Percentiles rank a stretch among this genome's conserved stretches.
These are phyloP conservation scores for Hippopotamus amphibius DNA, from an alignment of 2,113 vertebrate species.

Conservation along the genomic window DNA sequence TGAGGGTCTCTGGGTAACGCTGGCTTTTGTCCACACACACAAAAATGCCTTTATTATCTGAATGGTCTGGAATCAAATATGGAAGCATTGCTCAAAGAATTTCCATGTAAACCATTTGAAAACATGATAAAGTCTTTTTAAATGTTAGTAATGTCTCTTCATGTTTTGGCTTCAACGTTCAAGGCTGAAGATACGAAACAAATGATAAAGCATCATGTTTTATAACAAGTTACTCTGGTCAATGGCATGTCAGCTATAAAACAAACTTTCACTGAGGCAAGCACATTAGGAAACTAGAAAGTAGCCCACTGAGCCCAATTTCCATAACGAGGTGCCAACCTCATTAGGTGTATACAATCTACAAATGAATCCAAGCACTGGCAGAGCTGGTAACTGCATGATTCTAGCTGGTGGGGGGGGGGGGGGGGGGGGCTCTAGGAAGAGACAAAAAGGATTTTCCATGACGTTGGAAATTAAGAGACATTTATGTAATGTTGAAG, in stretches of 20 bases:
- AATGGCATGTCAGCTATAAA: slow-evolving; percentile 25
- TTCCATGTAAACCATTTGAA: slow-evolving; percentile 48
- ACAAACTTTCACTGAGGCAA: slow-evolving; percentile 8
- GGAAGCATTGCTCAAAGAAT: slow-evolving; percentile 13
- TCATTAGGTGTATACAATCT: not conserved
- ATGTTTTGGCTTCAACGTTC: not conserved
- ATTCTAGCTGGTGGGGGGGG: not conserved
- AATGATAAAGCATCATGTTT: slow-evolving; percentile 45
- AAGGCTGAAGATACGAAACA: not conserved
- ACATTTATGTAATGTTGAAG: not conserved
- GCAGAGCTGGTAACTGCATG: not conserved
- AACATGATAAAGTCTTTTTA: not conserved
- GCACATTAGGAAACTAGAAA: not conserved
- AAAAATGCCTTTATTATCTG: not conserved
- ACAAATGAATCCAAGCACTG: not conserved
- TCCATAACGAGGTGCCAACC: not conserved
- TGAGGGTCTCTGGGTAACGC: not conserved
- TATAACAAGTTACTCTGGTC: slow-evolving; percentile 30
- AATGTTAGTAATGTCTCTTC: not conserved
- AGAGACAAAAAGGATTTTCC: not conserved
- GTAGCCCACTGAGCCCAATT: not conserved
- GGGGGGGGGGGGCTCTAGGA: not conserved
- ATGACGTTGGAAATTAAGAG: not conserved
- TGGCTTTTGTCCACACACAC: not conserved
- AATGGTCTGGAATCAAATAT: slow-evolving; percentile 43